These are phyloP conservation scores for Orthosia gracilis DNA, from an alignment of 2,888 invertebrate species.

Conservation along the genomic window DNA sequence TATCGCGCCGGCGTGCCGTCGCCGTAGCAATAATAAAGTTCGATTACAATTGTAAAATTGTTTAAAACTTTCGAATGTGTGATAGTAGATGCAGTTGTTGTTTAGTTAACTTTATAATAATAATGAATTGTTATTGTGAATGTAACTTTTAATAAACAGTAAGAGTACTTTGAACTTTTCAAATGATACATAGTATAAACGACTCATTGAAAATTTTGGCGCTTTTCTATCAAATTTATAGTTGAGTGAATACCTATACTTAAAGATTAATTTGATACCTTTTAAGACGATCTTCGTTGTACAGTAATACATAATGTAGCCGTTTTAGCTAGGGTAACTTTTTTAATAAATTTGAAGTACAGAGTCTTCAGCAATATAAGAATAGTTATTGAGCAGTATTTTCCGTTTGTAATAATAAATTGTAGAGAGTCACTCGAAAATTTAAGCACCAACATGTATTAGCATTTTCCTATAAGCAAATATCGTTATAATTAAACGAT, in stretches of 20 bases:
- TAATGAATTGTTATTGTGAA: slow-evolving; percentile 90
- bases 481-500: slow-evolving; percentile 74
- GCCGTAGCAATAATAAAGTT: slow-evolving; percentile 91
- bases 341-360: slow-evolving; percentile 88
- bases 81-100: slow-evolving; percentile 92
- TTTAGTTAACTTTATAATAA: slow-evolving; percentile 90
- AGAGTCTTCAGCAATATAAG: slow-evolving; percentile 84
- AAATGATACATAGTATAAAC: slow-evolving; percentile 79
- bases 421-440: slow-evolving; percentile 81
- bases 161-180: slow-evolving; percentile 85
- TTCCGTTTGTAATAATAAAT: slow-evolving; percentile 81
- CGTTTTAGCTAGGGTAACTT: slow-evolving; percentile 90
- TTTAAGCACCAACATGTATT: slow-evolving; percentile 86
- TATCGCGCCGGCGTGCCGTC: slow-evolving; percentile 82
- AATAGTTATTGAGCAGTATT: slow-evolving; percentile 82
- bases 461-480: slow-evolving; percentile 81
- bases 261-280: slow-evolving; percentile 78
- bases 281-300: slow-evolving; percentile 87
- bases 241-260: slow-evolving; percentile 71
- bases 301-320: slow-evolving; percentile 89
- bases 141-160: slow-evolving; percentile 89
- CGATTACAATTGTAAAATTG: slow-evolving; percentile 90
- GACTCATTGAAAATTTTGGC: slow-evolving; percentile 77
- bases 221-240: slow-evolving; percentile 84
- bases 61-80: slow-evolving; percentile 92